phyloP scores from a whole-genome alignment of 2,888 invertebrate genomes.

The Idaea straminata region DNA sequence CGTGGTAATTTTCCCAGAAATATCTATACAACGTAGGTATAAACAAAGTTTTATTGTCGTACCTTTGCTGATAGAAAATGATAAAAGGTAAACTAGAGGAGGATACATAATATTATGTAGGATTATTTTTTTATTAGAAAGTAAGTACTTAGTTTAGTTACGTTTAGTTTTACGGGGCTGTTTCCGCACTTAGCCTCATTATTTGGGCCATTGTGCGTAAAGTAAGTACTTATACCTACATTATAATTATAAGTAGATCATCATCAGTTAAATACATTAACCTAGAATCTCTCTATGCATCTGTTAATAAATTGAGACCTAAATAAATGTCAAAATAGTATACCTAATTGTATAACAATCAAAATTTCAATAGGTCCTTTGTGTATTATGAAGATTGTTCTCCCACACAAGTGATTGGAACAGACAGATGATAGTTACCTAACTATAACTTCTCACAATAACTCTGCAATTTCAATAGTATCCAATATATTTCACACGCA shows the following conservation, averaged over 20 bases:
- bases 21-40: not conserved
- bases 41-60: not conserved
- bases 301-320: no score
- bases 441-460: slow-evolving; percentile 16
- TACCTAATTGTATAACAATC: not conserved
- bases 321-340: no score
- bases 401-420: not conserved
- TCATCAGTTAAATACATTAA: no score
- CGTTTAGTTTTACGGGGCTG: no score
- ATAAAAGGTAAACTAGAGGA: not conserved
- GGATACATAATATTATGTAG: not conserved
- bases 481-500: slow-evolving; percentile 53
- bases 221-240: no score
- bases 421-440: not conserved
- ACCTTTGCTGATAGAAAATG: not conserved
- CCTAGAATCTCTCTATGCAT: no score
- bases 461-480: slow-evolving; percentile 14
- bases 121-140: no score
- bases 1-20: slow-evolving; percentile 9
- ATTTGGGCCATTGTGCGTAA: no score
- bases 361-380: not conserved
- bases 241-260: no score
- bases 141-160: no score
- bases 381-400: not conserved
- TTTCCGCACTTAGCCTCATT: no score